These are phyloP conservation scores for Merluccius polli DNA, from an alignment of 2,797 vertebrate species.

Conservation along the genomic window DNA sequence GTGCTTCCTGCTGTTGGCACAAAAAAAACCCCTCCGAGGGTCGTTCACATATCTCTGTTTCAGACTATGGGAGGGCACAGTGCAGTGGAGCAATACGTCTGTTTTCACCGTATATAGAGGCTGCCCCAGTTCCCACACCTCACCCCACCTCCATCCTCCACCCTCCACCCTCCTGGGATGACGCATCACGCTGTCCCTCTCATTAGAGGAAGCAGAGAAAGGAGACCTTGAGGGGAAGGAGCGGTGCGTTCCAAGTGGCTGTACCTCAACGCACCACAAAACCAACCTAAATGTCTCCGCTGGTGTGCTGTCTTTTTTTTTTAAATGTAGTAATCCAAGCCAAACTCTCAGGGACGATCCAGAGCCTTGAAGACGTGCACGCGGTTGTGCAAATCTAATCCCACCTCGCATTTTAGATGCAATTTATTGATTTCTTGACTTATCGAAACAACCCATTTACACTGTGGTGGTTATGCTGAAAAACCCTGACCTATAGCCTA, in stretches of 20 bases:
- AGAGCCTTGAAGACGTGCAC: no score
- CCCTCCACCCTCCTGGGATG: not conserved
- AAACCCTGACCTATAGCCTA: not conserved
- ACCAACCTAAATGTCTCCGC: no score
- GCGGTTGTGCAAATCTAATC: no score
- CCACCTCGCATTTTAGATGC: not conserved
- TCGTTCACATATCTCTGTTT: constrained; percentile 44
- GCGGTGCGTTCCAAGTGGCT: no score
- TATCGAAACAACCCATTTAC: not conserved
- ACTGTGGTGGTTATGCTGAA: no score
- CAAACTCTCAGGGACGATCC: no score
- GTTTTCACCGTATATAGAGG: constrained; percentile 42
- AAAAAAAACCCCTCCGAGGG: constrained; percentile 45
- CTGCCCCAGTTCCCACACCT: constrained; percentile 44
- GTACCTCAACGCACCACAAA: no score
- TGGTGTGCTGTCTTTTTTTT: no score
- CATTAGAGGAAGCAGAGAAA: no score
- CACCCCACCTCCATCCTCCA: constrained; percentile 17
- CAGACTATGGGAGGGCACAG: constrained; percentile 52
- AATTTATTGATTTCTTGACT: not conserved
- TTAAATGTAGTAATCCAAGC: no score
- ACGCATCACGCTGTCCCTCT: no score
- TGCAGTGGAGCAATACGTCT: constrained; percentile 49
- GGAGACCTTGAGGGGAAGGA: no score
- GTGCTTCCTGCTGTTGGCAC: constrained; percentile 43